phyloP scores from a whole-genome alignment of 2,797 vertebrate genomes.

The Geotrypetes seraphini region DNA sequence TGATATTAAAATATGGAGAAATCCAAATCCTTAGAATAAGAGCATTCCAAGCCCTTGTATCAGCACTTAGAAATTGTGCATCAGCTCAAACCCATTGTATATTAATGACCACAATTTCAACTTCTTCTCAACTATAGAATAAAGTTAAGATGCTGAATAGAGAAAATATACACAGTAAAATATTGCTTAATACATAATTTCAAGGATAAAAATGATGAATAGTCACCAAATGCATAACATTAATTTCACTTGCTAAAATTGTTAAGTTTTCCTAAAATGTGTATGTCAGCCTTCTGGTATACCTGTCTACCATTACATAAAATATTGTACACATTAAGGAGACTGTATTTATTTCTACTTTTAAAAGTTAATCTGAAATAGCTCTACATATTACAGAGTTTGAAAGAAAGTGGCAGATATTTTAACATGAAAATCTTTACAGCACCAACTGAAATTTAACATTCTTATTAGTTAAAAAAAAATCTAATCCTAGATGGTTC shows the following conservation, averaged over 20 bases:
- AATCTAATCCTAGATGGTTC: too few relatives aligned
- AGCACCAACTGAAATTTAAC: constrained; percentile 34
- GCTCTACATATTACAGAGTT: constrained; percentile 46
- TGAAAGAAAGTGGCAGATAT: constrained; percentile 34
- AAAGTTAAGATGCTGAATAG: constrained; percentile 29
- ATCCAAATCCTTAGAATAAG: constrained; percentile 16
- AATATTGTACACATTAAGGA: constrained; percentile 30
- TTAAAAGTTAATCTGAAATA: constrained; percentile 40
- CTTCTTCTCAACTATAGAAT: constrained; percentile 28
- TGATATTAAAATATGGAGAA: constrained; percentile 16
- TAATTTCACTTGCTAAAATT: constrained; percentile 21
- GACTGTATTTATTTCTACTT: constrained; percentile 48
- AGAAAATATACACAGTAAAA: constrained; percentile 19
- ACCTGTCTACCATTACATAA: constrained; percentile 48
- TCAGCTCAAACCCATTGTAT: constrained; percentile 14
- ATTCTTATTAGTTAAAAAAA: too few relatives aligned
- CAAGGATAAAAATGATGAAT: constrained; percentile 22
- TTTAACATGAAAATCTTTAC: too few relatives aligned
- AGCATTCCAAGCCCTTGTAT: constrained; percentile 11
- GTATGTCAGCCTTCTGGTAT: constrained; percentile 12
- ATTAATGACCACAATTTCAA: constrained; percentile 29
- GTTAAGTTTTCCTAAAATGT: constrained; percentile 9
- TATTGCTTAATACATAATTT: constrained; percentile 37
- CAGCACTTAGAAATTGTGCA: constrained; percentile 6
- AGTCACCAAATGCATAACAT: constrained; percentile 31